Conservation (phyloP, 2,113 vertebrate genomes). For the Actinemys pallida region DNA sequence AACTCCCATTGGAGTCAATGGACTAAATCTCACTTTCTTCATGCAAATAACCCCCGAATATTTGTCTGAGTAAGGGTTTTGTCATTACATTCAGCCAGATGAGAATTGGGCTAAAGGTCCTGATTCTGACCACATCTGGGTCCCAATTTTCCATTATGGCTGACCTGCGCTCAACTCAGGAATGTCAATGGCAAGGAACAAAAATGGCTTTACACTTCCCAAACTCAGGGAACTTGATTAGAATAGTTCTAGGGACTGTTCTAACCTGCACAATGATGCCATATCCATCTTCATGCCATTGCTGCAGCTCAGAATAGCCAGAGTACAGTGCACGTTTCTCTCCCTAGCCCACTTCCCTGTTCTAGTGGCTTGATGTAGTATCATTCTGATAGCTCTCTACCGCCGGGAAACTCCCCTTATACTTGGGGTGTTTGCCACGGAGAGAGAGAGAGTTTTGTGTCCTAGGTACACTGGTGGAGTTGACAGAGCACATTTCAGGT, state of each 20-base stretch:
- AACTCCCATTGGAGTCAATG: accelerated
- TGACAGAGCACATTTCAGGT: not conserved
- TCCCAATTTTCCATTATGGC: not conserved
- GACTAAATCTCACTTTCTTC: not conserved
- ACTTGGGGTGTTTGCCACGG: too few species aligned
- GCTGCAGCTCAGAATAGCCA: not conserved
- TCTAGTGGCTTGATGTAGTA: not conserved
- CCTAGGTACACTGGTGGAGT: not conserved
- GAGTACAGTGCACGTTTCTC: not conserved
- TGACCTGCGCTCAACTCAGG: not conserved
- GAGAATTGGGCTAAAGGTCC: not conserved
- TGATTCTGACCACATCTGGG: not conserved
- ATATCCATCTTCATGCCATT: not conserved
- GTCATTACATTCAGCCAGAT: not conserved
- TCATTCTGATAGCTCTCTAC: too few species aligned
- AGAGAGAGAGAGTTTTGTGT: too few species aligned
- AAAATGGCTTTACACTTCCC: not conserved
- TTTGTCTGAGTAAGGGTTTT: not conserved
- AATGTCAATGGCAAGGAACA: not conserved
- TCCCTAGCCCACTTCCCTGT: not conserved
- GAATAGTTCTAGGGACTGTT: not conserved
- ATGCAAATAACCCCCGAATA: not conserved
- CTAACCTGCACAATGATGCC: not conserved
- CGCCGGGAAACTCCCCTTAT: too few species aligned
- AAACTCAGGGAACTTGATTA: not conserved